Percentiles rank a stretch among this genome's conserved stretches.
phyloP scores from a whole-genome alignment of 2,113 vertebrate species.

The Actenoides hombroni region DNA sequence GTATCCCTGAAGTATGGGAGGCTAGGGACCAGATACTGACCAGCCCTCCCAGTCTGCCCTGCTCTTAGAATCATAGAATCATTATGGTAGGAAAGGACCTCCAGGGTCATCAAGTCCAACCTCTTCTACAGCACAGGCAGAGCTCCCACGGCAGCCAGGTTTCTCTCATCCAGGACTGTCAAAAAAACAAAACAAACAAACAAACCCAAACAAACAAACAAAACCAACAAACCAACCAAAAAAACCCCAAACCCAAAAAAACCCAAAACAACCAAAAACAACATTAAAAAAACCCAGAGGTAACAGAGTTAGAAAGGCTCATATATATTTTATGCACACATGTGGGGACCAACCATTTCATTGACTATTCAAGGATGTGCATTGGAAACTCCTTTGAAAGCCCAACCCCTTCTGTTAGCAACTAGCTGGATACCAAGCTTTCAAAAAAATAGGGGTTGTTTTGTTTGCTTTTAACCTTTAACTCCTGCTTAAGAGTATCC shows the following conservation, averaged over 20 bases:
- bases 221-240: too few species aligned
- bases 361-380: neutral
- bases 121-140: neutral
- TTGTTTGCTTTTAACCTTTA: neutral
- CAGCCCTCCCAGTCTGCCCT: neutral
- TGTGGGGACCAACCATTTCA: neutral
- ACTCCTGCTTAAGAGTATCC: rapidly evolving
- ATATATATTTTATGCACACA: neutral
- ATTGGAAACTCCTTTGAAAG: neutral
- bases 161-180: neutral
- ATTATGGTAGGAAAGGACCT: too few species aligned
- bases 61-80: too few species aligned
- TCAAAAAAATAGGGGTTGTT: neutral
- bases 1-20: neutral
- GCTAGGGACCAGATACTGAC: neutral
- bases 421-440: neutral
- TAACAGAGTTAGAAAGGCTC: neutral
- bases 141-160: neutral
- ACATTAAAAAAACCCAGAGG: neutral
- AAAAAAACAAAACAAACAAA: neutral
- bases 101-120: too few species aligned
- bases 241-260: neutral
- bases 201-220: neutral
- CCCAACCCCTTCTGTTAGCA: neutral
- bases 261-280: neutral